Evolutionary conservation across 2,888 invertebrate genomes (phyloP).

Genomic region (Drosophila macrothrix): DNA sequence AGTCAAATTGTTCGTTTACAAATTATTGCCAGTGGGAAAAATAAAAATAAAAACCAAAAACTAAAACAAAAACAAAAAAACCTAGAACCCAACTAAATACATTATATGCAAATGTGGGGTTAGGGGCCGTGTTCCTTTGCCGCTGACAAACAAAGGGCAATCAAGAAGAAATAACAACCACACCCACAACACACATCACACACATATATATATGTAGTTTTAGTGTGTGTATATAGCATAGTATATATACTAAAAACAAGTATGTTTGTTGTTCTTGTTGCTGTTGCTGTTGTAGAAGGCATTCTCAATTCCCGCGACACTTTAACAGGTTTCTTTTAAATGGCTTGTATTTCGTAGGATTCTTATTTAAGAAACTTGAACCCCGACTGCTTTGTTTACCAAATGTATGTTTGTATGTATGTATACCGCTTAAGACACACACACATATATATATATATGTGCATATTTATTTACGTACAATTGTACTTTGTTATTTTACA

Average conservation of each 20-base stretch:
- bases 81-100: background rate
- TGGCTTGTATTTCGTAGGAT: slow-evolving; percentile 21
- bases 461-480: background rate
- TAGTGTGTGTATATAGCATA: background rate
- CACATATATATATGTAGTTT: background rate
- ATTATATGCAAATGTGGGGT: slow-evolving; percentile 22
- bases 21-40: slow-evolving; percentile 24
- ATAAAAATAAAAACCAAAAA: background rate
- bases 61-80: background rate
- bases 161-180: slow-evolving; percentile 10
- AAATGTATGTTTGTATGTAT: background rate
- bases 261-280: background rate
- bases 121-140: slow-evolving; percentile 19
- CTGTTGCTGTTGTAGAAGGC: background rate
- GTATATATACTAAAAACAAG: background rate
- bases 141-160: slow-evolving; percentile 19
- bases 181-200: slow-evolving; percentile 1
- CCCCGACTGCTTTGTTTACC: background rate
- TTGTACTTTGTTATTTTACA: background rate
- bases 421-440: background rate
- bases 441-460: background rate
- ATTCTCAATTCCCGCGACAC: slow-evolving; percentile 16
- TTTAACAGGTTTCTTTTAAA: slow-evolving; percentile 34
- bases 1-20: slow-evolving; percentile 43
- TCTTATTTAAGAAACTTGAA: slow-evolving; percentile 34